phyloP scores from a whole-genome alignment of 2,113 vertebrate species.

The Vombatus ursinus region DNA sequence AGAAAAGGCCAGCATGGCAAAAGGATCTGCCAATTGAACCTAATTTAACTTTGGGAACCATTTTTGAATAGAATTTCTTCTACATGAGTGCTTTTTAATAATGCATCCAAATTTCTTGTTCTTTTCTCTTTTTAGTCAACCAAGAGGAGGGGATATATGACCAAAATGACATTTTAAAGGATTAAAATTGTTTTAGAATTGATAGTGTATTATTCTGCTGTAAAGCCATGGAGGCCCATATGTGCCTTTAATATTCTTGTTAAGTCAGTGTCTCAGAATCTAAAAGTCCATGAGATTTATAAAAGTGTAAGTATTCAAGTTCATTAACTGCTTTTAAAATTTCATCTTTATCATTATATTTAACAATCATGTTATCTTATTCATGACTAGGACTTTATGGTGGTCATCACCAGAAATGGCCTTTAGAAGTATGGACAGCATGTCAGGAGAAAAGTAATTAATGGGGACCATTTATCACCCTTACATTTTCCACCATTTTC shows the following conservation, averaged over 20 bases:
- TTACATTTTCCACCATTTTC: not conserved
- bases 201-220: not conserved
- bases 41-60: not conserved
- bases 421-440: not conserved
- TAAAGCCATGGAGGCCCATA: not conserved
- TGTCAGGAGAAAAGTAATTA: not conserved
- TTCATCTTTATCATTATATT: not conserved
- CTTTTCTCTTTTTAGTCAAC: not conserved
- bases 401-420: not conserved
- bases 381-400: not conserved
- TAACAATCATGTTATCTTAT: not conserved
- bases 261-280: not conserved
- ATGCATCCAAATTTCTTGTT: not conserved
- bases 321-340: not conserved
- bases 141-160: not conserved
- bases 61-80: not conserved
- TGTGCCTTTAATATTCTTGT: not conserved
- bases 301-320: not conserved
- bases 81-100: not conserved
- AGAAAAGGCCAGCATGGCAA: not conserved
- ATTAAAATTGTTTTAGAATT: not conserved
- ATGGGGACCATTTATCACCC: not conserved
- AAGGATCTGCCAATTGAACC: not conserved
- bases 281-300: not conserved
- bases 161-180: not conserved